phyloP scores from a whole-genome alignment of 1,140 invertebrate species.

The Drosophila virilis region DNA sequence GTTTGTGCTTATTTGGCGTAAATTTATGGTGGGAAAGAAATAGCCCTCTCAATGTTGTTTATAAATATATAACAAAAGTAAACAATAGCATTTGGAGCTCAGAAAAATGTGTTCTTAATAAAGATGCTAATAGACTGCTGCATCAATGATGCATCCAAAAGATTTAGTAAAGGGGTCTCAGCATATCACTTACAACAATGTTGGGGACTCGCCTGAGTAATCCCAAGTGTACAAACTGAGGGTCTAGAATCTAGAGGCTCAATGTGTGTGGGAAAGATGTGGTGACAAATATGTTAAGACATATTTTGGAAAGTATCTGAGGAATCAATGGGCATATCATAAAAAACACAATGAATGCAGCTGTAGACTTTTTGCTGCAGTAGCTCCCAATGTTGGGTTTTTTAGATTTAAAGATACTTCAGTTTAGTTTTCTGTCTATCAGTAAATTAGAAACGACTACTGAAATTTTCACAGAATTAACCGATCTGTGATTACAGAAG shows the following conservation, averaged over 20 bases:
- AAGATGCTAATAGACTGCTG: constrained; percentile 66
- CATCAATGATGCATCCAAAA: constrained; percentile 32
- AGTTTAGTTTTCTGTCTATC: constrained; percentile 1
- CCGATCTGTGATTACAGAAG: constrained; percentile 6
- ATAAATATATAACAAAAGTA: constrained; percentile 64
- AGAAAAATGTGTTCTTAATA: constrained; percentile 74
- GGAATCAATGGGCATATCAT: too few species aligned
- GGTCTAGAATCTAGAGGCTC: background rate
- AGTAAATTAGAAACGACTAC: background rate
- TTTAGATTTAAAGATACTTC: background rate
- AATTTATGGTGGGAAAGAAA: constrained; percentile 74
- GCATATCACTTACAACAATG: constrained; percentile 56
- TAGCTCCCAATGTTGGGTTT: background rate
- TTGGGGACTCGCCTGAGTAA: background rate
- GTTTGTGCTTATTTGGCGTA: constrained; percentile 43
- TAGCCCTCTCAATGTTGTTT: constrained; percentile 58
- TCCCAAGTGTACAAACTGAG: constrained; percentile 26
- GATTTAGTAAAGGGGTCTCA: constrained; percentile 57
- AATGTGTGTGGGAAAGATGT: too few species aligned
- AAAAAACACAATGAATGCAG: background rate
- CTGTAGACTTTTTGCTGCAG: background rate
- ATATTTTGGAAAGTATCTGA: too few species aligned
- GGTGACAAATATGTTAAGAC: too few species aligned
- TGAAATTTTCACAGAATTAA: constrained; percentile 3
- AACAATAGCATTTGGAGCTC: constrained; percentile 54